Percentiles rank a stretch among this genome's conserved stretches.
Evolutionary conservation across 1,140 invertebrate genomes (phyloP).

Genomic region (Brachionus paranguensis): DNA sequence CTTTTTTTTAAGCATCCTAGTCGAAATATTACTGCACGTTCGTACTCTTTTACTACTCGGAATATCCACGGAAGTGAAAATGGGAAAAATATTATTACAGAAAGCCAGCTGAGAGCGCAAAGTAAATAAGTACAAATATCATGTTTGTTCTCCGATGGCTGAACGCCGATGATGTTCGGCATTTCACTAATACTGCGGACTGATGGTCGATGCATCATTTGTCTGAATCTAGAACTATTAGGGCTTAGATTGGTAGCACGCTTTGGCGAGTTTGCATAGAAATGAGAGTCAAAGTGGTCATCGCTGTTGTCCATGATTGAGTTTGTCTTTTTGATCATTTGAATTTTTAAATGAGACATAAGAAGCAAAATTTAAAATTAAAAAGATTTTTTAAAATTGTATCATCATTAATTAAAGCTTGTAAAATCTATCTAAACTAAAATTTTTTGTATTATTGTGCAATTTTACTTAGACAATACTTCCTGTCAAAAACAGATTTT

Average conservation of each 20-base stretch:
- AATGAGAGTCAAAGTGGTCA: neutral
- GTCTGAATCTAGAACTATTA: neutral
- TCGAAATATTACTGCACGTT: constrained; percentile 36
- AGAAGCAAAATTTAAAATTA: neutral
- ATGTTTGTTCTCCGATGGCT: neutral
- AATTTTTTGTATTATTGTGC: neutral
- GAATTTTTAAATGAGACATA: constrained; percentile 1
- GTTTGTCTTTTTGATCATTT: neutral
- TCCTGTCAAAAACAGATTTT: neutral
- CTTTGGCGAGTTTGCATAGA: neutral
- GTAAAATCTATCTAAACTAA: neutral
- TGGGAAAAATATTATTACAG: constrained; percentile 15
- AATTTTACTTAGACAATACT: neutral
- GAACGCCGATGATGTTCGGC: constrained; percentile 14
- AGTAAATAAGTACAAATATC: constrained; percentile 17
- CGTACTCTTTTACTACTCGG: constrained; percentile 29
- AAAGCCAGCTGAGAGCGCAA: neutral
- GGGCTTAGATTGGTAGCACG: neutral
- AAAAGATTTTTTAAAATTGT: neutral
- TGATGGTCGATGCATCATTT: constrained; percentile 28
- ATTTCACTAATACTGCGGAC: constrained; percentile 35
- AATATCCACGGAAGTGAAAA: constrained; percentile 29
- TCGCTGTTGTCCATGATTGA: neutral
- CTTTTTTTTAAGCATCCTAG: constrained; percentile 29
- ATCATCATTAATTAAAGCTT: neutral